phyloP scores from a whole-genome alignment of 2,113 vertebrate species.

The Pedetes capensis region DNA sequence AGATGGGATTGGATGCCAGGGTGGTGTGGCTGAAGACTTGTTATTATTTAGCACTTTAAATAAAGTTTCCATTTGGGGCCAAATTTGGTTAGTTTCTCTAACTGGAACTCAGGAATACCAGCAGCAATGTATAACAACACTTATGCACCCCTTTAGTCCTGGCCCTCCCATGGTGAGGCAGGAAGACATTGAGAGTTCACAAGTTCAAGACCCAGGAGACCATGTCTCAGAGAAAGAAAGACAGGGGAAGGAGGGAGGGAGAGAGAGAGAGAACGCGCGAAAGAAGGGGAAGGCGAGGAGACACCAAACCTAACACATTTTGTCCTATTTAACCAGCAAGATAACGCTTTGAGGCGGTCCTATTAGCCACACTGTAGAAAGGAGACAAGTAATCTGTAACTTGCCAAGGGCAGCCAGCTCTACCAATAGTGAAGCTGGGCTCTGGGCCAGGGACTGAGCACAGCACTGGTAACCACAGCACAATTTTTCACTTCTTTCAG shows the following conservation, averaged over 20 bases:
- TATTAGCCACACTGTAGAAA: neutral
- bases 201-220: neutral
- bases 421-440: neutral
- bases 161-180: neutral
- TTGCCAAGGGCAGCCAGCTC: neutral
- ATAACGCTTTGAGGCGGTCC: neutral
- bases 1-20: too few relatives aligned
- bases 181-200: neutral
- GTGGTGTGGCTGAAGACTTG: too few relatives aligned
- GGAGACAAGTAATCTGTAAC: neutral
- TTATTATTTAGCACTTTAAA: constrained; percentile 25
- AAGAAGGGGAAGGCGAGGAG: too few relatives aligned
- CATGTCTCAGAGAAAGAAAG: neutral
- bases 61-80: neutral
- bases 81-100: constrained; percentile 22
- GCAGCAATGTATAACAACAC: neutral
- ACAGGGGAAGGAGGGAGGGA: too few relatives aligned
- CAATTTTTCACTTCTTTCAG: neutral
- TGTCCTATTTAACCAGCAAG: neutral
- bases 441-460: neutral
- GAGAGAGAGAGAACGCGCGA: too few relatives aligned
- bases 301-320: too few relatives aligned
- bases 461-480: neutral
- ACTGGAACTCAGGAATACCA: constrained; percentile 4
- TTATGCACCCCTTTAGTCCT: neutral